Evolutionary conservation across 1,140 invertebrate genomes (phyloP).

Genomic region (Chionoecetes opilio): DNA sequence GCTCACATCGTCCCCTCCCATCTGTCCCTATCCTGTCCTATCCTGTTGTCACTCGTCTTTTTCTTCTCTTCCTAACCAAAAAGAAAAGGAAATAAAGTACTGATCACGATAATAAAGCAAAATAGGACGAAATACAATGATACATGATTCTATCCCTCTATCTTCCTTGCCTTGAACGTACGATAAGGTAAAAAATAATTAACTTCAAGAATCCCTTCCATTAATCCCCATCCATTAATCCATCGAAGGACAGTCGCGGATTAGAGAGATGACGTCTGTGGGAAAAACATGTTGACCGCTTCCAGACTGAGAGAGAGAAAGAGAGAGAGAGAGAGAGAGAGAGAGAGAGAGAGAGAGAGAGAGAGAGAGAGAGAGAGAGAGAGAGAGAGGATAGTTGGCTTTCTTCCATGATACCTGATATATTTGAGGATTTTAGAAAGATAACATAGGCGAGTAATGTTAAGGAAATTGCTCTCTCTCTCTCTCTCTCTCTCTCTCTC

Average conservation of each 20-base stretch:
- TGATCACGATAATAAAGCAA: background rate
- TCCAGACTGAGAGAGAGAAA: background rate
- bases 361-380: slow-evolving; percentile 27
- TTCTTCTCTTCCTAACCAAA: too few relatives aligned
- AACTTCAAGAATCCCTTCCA: too few relatives aligned
- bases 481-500: slow-evolving; percentile 27
- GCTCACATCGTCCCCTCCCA: too few relatives aligned
- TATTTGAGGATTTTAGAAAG: background rate
- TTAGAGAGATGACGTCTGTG: background rate
- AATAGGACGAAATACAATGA: background rate
- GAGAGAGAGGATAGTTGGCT: background rate
- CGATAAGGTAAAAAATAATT: too few relatives aligned
- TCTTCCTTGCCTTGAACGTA: too few relatives aligned
- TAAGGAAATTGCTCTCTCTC: slow-evolving; percentile 11
- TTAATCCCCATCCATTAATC: background rate
- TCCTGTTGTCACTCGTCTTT: too few relatives aligned
- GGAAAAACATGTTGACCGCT: slow-evolving; percentile 28
- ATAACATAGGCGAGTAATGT: background rate
- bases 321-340: background rate
- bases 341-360: background rate
- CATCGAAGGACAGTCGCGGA: background rate
- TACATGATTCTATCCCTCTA: too few relatives aligned
- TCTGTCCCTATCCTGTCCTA: too few relatives aligned
- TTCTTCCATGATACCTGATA: background rate
- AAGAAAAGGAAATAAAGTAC: too few relatives aligned